Evolutionary conservation across 2,797 vertebrate genomes (phyloP), one percentile per base, ranked within the genome.

Genomic region (Myiotriccus ornatus): DNA sequence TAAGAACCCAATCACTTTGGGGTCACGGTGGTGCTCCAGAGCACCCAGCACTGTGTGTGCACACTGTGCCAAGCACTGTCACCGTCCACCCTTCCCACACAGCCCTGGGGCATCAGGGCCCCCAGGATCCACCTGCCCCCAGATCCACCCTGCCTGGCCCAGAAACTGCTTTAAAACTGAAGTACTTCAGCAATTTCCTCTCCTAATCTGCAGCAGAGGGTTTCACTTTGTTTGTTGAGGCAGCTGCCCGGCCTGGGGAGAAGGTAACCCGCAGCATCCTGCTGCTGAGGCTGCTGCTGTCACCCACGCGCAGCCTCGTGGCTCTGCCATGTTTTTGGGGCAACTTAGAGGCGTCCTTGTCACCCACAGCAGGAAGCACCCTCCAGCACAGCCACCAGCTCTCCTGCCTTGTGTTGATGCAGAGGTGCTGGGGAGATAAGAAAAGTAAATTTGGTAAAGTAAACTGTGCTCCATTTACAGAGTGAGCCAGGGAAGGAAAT

Each of bases 191-290:
- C 49, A 12, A 9, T 89, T 89, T 83, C 89, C 92, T 84, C 14
- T 92, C 52, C 59, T 12, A 2, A 22, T 10, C 69, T 69, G 76
- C 87, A 81, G 62, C 79, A 60, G 12, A 14, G 27, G 64, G 47
- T 81, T 47, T 73, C 13, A 7, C 6, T 57, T 5, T 70, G 78
- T 41, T 75, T 30, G 23, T 53, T 53, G 4, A 41, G 69, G 87
- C 70, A 69, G 80, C 69, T 71, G 89, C 79, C 28, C 0, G 9
- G 41, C 3, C 56, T 1, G 2, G 46, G 41, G 50, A 84, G 46
- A 64, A 43, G 75, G 78, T 30, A 67, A 91, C n/a, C 85, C 52
- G 0, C 85, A 88, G 91, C 91, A 95, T 93, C 95, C 93, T 86
- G 91, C 53, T 35, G 67, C 81, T 1, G 1, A 1, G 0, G 43